Conservation (phyloP, 2,888 invertebrate species). For the Ennomos fuscantarius region DNA sequence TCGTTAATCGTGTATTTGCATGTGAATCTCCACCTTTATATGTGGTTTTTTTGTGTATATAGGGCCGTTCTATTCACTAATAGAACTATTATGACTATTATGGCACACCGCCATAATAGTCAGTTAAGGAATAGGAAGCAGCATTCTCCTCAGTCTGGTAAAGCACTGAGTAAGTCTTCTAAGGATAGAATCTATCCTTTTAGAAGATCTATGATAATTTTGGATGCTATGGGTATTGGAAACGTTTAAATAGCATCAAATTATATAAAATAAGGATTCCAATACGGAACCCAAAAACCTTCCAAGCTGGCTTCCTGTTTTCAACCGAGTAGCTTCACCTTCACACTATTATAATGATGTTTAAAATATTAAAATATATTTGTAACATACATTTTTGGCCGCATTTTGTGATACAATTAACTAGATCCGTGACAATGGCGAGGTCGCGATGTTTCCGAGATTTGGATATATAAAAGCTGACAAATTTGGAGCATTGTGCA, state of each 20-base stretch:
- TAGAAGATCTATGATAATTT: no score
- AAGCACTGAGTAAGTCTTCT: no score
- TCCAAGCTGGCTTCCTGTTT: constrained; percentile 33
- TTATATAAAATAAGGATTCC: background rate
- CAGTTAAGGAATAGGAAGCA: no score
- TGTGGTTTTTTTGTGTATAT: no score
- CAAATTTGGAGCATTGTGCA: constrained; percentile 54
- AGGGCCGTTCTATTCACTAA: no score
- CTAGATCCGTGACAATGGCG: constrained; percentile 62
- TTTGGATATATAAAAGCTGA: constrained; percentile 64
- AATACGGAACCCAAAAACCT: constrained; percentile 32
- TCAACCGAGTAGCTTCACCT: constrained; percentile 47
- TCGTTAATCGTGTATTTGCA: no score
- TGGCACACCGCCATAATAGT: no score
- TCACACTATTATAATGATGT: constrained; percentile 45
- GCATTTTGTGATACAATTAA: constrained; percentile 53
- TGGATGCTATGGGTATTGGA: no score
- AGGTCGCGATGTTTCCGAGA: constrained; percentile 62
- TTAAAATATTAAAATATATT: constrained; percentile 47
- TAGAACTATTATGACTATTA: no score
- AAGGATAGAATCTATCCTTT: no score
- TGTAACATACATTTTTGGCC: constrained; percentile 49
- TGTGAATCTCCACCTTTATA: no score
- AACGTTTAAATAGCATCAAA: background rate
- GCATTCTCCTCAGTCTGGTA: no score